Percentiles rank a stretch among this genome's conserved stretches.
Conservation (phyloP, 2,888 invertebrate species). For the Diplazon laetatorius region DNA sequence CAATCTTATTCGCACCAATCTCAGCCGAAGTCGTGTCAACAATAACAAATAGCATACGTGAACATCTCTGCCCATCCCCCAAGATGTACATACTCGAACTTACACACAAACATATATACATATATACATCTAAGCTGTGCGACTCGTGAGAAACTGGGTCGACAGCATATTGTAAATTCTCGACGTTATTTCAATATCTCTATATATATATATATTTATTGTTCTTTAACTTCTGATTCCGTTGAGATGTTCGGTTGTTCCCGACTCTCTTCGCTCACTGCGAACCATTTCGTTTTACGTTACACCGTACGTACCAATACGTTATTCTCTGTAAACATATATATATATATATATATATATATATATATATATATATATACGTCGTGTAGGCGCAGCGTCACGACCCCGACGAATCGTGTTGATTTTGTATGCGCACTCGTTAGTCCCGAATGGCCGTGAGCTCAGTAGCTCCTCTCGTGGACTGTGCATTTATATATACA, state of each 20-base stretch:
- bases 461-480: slow-evolving; percentile 38
- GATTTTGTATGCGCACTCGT: slow-evolving; percentile 72
- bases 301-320: too few relatives aligned
- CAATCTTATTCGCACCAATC: background rate
- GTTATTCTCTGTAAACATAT: too few relatives aligned
- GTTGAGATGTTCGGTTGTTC: slow-evolving; percentile 41
- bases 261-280: slow-evolving; percentile 1
- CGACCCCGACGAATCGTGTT: slow-evolving; percentile 68
- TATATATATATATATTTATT: slow-evolving; percentile 35
- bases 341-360: too few relatives aligned
- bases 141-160: slow-evolving; percentile 68
- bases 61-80: background rate
- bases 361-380: too few relatives aligned
- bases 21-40: background rate
- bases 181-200: slow-evolving; percentile 35
- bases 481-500: background rate
- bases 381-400: slow-evolving; percentile 69
- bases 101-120: too few relatives aligned
- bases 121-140: too few relatives aligned
- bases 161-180: slow-evolving; percentile 60
- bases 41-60: background rate
- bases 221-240: slow-evolving; percentile 33
- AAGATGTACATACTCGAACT: slow-evolving; percentile 3
- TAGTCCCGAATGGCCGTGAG: slow-evolving; percentile 69
- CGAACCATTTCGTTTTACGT: background rate